Conservation (phyloP, 2,888 invertebrate genomes). For the Oscheius sp. region DNA sequence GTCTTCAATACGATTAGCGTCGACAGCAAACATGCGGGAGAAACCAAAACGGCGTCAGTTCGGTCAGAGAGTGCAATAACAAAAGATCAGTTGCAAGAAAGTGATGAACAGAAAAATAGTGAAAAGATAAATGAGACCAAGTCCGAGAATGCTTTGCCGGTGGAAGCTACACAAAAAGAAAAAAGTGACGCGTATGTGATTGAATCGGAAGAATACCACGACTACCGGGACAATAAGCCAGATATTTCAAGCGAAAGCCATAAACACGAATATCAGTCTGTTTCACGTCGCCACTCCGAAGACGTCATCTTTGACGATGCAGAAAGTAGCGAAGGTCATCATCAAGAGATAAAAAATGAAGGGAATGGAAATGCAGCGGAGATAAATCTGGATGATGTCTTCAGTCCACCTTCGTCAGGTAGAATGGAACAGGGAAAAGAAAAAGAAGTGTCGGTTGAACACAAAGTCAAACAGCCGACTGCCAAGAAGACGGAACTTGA, state of each 20-base stretch:
- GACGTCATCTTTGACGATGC: too few relatives aligned
- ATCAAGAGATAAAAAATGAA: too few relatives aligned
- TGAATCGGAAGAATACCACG: conserved; percentile 4
- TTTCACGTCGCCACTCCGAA: too few relatives aligned
- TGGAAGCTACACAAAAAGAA: neutral
- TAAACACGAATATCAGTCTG: neutral
- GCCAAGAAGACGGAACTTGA: too few relatives aligned
- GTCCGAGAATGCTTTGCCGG: neutral
- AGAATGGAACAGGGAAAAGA: neutral
- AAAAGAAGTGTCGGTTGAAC: neutral
- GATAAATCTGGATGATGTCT: neutral
- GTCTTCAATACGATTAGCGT: conserved; percentile 7
- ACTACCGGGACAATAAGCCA: neutral
- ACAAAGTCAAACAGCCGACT: neutral
- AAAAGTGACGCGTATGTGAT: neutral
- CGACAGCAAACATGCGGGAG: neutral
- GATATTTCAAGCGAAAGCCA: conserved; percentile 3
- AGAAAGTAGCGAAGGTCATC: too few relatives aligned
- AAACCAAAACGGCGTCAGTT: too few relatives aligned
- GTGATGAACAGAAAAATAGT: neutral
- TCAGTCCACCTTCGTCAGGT: neutral
- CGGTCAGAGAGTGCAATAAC: too few relatives aligned
- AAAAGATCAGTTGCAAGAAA: neutral
- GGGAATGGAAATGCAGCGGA: neutral
- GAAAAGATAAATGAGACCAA: neutral